A percentile compares a stretch with the other conserved stretches of the same genome.
phyloP scores from a whole-genome alignment of 2,888 invertebrate genomes.

The Drosophila cyrtoloma region DNA sequence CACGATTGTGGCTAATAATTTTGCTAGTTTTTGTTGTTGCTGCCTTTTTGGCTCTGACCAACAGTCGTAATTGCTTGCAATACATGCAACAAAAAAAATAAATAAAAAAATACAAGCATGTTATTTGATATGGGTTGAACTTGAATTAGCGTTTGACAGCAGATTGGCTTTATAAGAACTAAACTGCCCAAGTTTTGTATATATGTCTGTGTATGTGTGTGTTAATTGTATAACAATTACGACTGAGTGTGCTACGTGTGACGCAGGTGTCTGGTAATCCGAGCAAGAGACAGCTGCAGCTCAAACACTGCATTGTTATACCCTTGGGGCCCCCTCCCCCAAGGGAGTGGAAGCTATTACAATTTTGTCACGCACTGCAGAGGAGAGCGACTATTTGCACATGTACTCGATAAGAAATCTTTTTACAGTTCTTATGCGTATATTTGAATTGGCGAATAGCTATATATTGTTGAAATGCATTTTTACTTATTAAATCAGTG shows the following conservation, averaged over 20 bases:
- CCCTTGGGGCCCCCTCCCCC: slow-evolving; percentile 5
- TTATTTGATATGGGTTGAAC: slow-evolving; percentile 80
- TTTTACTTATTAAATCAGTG: neutral
- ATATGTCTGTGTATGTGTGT: slow-evolving; percentile 38
- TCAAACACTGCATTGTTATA: slow-evolving; percentile 35
- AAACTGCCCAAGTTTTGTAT: slow-evolving; percentile 42
- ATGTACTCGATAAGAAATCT: slow-evolving; percentile 16
- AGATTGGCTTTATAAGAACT: slow-evolving; percentile 73
- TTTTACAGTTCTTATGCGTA: neutral
- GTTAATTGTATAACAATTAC: slow-evolving; percentile 48
- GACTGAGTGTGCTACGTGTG: slow-evolving; percentile 42
- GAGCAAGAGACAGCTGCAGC: slow-evolving; percentile 47
- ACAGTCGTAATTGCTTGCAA: slow-evolving; percentile 64
- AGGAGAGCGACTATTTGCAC: neutral
- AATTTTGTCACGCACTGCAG: slow-evolving; percentile 33
- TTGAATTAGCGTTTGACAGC: slow-evolving; percentile 80
- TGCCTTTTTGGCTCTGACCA: slow-evolving; percentile 69
- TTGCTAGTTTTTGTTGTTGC: slow-evolving; percentile 50
- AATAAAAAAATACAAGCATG: slow-evolving; percentile 64
- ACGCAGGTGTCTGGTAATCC: slow-evolving; percentile 58
- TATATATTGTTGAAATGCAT: neutral
- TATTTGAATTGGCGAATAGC: neutral
- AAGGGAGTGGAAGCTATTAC: slow-evolving; percentile 2
- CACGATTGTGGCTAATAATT: slow-evolving; percentile 72
- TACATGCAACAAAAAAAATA: slow-evolving; percentile 16